Evolutionary conservation across 2,797 vertebrate species (phyloP).

Genomic region (Parauchenoglanis ngamensis): DNA sequence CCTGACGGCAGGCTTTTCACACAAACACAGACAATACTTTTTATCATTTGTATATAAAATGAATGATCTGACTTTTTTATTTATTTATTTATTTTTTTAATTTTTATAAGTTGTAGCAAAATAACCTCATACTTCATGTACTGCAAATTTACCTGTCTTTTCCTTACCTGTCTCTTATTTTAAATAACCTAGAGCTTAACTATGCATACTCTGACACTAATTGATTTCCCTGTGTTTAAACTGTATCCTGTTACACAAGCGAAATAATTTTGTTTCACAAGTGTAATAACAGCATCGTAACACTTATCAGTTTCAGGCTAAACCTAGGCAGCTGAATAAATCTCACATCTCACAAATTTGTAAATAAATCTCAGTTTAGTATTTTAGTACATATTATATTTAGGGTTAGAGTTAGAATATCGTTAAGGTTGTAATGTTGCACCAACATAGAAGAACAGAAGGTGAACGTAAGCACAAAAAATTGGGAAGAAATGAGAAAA

Average conservation of each 20-base stretch:
- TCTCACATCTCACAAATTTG: neutral
- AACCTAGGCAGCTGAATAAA: neutral
- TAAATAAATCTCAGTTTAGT: neutral
- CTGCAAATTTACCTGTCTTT: neutral
- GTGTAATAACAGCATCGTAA: neutral
- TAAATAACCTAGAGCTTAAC: neutral
- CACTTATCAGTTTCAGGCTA: neutral
- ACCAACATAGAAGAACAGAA: neutral
- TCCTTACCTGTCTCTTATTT: slow-evolving; percentile 13
- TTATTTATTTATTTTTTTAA: neutral
- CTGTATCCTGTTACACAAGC: neutral
- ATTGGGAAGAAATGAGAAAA: neutral
- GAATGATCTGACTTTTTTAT: neutral
- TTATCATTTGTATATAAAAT: neutral
- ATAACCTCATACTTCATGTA: neutral
- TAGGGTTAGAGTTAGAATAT: neutral
- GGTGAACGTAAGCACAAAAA: neutral
- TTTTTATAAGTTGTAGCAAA: neutral
- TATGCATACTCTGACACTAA: neutral
- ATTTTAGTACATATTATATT: neutral
- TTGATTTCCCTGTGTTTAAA: neutral
- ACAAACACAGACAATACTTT: neutral
- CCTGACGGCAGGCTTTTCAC: neutral
- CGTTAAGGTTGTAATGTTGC: neutral
- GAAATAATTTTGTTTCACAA: neutral